These are phyloP conservation scores for Chitala chitala DNA, from an alignment of 2,113 vertebrate species.

Conservation along the genomic window DNA sequence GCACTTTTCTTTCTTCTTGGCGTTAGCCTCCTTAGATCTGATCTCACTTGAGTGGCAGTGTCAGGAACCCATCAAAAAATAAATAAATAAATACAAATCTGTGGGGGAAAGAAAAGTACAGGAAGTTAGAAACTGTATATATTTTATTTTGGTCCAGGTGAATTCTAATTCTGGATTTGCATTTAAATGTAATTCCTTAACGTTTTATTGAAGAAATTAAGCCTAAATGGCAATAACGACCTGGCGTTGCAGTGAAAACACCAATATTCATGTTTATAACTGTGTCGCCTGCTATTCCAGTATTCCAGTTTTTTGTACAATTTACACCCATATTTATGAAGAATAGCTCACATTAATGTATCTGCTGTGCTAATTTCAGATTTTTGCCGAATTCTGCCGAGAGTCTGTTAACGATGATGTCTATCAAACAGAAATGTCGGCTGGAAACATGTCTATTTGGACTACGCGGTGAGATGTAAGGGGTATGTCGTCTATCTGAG, in stretches of 20 bases:
- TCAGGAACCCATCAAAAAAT: background rate
- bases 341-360: too few relatives aligned
- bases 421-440: background rate
- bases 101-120: background rate
- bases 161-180: conserved; percentile 7
- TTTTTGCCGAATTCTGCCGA: too few relatives aligned
- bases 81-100: background rate
- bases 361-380: too few relatives aligned
- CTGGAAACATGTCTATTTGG: background rate
- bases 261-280: too few relatives aligned
- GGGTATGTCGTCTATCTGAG: background rate
- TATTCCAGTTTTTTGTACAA: too few relatives aligned
- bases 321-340: too few relatives aligned
- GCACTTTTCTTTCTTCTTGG: background rate
- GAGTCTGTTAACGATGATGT: too few relatives aligned
- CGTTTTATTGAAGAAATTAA: conserved; percentile 4
- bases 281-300: too few relatives aligned
- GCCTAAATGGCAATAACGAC: too few relatives aligned
- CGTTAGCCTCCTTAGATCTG: background rate
- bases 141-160: conserved; percentile 9
- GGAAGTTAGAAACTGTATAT: background rate
- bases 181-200: conserved; percentile 12
- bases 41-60: background rate
- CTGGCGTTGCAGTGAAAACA: too few relatives aligned
- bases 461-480: background rate